Evolutionary conservation across 2,797 vertebrate genomes (phyloP).

Genomic region (Telmatherina bonti): DNA sequence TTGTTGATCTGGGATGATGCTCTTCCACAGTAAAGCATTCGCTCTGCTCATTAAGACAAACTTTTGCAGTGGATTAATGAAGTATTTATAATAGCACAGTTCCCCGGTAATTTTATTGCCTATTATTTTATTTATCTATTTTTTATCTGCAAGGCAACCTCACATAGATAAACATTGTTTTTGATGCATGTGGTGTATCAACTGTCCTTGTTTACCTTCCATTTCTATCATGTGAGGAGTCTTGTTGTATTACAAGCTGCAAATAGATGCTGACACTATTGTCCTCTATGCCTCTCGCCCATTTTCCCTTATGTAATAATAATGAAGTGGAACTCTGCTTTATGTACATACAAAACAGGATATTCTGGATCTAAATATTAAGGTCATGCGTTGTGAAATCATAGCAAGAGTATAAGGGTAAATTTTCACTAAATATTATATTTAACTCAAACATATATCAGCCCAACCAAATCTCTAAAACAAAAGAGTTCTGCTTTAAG

Average conservation of each 20-base stretch:
- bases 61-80: background rate
- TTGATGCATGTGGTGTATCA: background rate
- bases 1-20: background rate
- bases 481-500: background rate
- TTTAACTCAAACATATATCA: too few species aligned
- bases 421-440: too few species aligned
- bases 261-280: background rate
- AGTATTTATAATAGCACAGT: background rate
- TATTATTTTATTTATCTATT: background rate
- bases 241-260: conserved; percentile 2
- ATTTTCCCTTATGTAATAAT: conserved; percentile 14
- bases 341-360: background rate
- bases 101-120: background rate
- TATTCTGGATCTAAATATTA: background rate
- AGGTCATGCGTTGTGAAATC: background rate
- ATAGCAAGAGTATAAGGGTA: too few species aligned
- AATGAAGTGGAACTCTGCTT: background rate
- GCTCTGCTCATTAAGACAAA: background rate
- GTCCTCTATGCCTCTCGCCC: conserved; percentile 1
- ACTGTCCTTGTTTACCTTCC: background rate
- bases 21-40: background rate
- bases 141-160: background rate
- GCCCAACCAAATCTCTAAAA: too few species aligned
- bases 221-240: background rate
- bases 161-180: background rate